A percentile compares a stretch with the other conserved stretches of the same genome.
phyloP scores from a whole-genome alignment of 2,888 invertebrate species.

The Plutella xylostella region DNA sequence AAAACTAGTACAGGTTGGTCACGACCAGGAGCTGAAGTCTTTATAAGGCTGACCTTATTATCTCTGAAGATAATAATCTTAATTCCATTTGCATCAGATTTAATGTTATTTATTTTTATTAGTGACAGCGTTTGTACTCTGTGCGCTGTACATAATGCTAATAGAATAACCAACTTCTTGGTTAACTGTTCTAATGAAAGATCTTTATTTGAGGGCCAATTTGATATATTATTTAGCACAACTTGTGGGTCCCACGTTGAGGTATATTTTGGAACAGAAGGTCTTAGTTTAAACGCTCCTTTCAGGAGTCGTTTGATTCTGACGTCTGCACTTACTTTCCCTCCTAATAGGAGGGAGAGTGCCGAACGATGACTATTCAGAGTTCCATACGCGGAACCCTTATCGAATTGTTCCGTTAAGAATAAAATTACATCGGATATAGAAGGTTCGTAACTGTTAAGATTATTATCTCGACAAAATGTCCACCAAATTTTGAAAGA shows the following conservation, averaged over 20 bases:
- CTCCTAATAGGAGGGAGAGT: neutral
- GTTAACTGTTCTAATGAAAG: neutral
- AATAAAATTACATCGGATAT: neutral
- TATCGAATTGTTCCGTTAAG: neutral
- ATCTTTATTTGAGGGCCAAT: neutral
- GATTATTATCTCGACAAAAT: slow-evolving; percentile 6
- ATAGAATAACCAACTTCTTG: neutral
- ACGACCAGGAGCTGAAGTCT: neutral
- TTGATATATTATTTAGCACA: neutral
- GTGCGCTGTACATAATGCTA: neutral
- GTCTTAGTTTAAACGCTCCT: neutral
- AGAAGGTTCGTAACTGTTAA: slow-evolving; percentile 1
- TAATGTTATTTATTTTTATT: neutral
- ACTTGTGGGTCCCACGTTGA: neutral
- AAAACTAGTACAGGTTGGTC: neutral
- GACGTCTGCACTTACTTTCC: neutral
- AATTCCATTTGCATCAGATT: neutral
- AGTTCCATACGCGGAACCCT: neutral
- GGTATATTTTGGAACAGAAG: neutral
- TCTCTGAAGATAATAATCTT: neutral
- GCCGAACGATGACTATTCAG: neutral
- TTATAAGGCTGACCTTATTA: too few relatives aligned
- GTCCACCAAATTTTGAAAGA: slow-evolving; percentile 15
- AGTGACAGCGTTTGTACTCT: neutral
- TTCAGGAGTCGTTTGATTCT: neutral